Base-by-base conservation (phyloP, 1,140 invertebrate species). In the Lysiphlebus fabarum region DNA sequence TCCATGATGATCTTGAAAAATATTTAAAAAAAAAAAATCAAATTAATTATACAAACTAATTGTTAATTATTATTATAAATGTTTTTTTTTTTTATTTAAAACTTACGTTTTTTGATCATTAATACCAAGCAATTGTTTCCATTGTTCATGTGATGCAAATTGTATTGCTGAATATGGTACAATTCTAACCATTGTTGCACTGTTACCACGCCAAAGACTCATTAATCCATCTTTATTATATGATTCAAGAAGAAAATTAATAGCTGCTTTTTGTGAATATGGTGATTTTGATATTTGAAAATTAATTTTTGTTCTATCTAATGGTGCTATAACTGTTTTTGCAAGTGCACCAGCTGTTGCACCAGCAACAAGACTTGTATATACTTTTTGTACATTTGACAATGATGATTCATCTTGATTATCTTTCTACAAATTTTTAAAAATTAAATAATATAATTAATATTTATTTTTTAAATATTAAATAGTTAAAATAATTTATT, bases 221-320 rank as follows among this genome's bases (percentile, higher is more conserved):
- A 88, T 63, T 17, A 94, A 74, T 4, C 97, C 92, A 70, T 95
- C 90, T 14, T 82, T 83, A 64, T 79, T 79, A 58, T 87, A 87
- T 17, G 87, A 87, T 38, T 86, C 73, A 37, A 81, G 63, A n/a
- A 98, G 70, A 79, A 96, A 98, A 48, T 83, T 71, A 2, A 90
- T 68, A 0, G 93, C 95, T 33, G 88, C 89, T 61, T 79, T 82
- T 56, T 90, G 86, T 0, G 91, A 90, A 78, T 94, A 99, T 17
- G 84, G 84, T 51, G 83, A 84, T 66, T 93, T 84, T 82, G 87
- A 86, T 63, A 86, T 87, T 79, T 99, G 96, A 79, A 99, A 99
- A 83, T 96, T 95, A 56, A 99, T 99, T 85, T 99, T 99, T 55
- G 95, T 95, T 59, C 97, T 82, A 81, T 99, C 97, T 12, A 99